Percentiles rank a stretch among this genome's conserved stretches.
phyloP scores from a whole-genome alignment of 2,113 vertebrate genomes.

The Rostratula benghalensis region DNA sequence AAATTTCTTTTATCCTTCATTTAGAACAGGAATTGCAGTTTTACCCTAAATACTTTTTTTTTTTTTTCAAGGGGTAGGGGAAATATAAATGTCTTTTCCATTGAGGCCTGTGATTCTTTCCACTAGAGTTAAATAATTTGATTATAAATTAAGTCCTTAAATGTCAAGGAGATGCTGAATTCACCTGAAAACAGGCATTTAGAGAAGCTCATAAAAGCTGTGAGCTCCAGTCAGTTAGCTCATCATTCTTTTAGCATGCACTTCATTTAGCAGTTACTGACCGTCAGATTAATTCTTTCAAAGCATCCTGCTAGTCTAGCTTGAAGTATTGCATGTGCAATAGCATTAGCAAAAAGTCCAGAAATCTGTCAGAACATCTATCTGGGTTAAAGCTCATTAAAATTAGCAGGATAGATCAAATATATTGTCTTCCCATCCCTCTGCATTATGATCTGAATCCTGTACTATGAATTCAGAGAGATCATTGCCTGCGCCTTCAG shows the following conservation, averaged over 20 bases:
- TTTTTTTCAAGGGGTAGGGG: background rate
- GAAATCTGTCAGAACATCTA: background rate
- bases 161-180: constrained; percentile 70
- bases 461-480: background rate
- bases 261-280: constrained; percentile 15
- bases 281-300: background rate
- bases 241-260: background rate
- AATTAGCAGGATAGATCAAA: background rate
- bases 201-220: constrained; percentile 46
- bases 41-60: background rate
- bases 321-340: background rate
- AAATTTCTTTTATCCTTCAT: background rate
- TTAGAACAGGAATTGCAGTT: background rate
- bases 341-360: background rate
- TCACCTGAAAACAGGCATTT: constrained; percentile 57
- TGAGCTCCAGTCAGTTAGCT: constrained; percentile 13
- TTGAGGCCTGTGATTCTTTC: constrained; percentile 37
- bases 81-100: constrained; percentile 38
- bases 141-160: constrained; percentile 67
- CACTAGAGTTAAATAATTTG: constrained; percentile 64
- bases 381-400: background rate
- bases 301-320: background rate
- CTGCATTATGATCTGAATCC: background rate
- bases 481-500: fast-evolving
- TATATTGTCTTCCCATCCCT: background rate